A percentile compares a stretch with the other conserved stretches of the same genome.
phyloP scores from a whole-genome alignment of 2,113 vertebrate genomes.

The Gavialis gangeticus region DNA sequence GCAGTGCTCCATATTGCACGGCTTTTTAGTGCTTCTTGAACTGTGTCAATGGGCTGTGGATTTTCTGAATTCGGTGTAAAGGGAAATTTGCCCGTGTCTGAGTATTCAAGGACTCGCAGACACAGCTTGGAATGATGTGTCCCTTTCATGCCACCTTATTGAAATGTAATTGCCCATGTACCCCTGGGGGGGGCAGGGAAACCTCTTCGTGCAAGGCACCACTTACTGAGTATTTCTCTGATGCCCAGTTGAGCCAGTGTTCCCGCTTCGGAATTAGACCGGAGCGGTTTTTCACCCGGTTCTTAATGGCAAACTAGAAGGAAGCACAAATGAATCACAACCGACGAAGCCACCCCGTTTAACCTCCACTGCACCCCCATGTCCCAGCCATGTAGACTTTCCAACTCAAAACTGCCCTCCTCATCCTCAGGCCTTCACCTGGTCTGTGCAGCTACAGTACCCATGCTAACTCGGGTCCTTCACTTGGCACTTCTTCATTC shows the following conservation, averaged over 20 bases:
- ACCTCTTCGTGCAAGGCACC: not conserved
- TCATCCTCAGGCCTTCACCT: not conserved
- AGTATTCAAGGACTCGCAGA: not conserved
- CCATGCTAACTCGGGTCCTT: not conserved
- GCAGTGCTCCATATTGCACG: not conserved
- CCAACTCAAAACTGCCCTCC: not conserved
- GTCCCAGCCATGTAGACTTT: not conserved
- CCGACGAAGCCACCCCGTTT: not conserved
- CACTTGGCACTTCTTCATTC: not conserved
- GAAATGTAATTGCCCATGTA: not conserved
- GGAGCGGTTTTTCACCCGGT: conserved; percentile 84
- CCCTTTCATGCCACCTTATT: not conserved
- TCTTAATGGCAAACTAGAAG: conserved; percentile 90
- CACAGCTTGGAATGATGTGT: not conserved
- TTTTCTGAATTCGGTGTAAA: not conserved
- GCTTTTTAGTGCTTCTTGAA: not conserved
- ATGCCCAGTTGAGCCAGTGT: conserved; percentile 98
- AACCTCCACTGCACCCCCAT: rapidly evolving
- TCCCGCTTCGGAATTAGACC: conserved; percentile 77
- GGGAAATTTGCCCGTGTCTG: not conserved
- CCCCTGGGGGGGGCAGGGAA: not conserved
- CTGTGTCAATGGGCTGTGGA: not conserved
- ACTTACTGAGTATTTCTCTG: conserved; percentile 92
- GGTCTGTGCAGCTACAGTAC: not conserved
- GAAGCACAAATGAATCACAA: conserved; percentile 20